A percentile compares a stretch with the other conserved stretches of the same genome.
These are phyloP conservation scores for Gymnocheta viridis DNA, from an alignment of 2,888 invertebrate species.

Conservation along the genomic window DNA sequence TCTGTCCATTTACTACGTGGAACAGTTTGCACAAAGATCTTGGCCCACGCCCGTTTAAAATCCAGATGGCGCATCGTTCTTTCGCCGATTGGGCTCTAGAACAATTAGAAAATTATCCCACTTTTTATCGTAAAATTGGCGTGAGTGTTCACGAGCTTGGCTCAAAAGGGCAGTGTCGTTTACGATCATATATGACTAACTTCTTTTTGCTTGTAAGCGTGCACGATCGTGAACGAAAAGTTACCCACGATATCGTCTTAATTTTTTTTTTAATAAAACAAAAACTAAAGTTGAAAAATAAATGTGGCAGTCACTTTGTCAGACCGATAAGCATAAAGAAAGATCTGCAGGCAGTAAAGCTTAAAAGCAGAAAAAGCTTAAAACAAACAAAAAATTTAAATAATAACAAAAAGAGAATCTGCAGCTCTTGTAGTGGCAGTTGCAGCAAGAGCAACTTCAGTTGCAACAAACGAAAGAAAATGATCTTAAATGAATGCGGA, in stretches of 20 bases:
- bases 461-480: conserved; percentile 78
- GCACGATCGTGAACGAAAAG: not conserved
- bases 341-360: conserved; percentile 43
- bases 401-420: conserved; percentile 71
- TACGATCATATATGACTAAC: too few relatives aligned
- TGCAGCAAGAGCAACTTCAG: conserved; percentile 60
- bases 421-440: conserved; percentile 33
- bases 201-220: too few relatives aligned
- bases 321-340: conserved; percentile 43
- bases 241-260: not conserved
- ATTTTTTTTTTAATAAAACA: not conserved
- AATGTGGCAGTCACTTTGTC: conserved; percentile 61
- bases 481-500: conserved; percentile 82
- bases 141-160: too few relatives aligned
- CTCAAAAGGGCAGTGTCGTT: too few relatives aligned
- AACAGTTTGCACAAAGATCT: too few relatives aligned
- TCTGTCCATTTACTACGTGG: too few relatives aligned
- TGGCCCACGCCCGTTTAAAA: too few relatives aligned
- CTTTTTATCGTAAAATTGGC: too few relatives aligned
- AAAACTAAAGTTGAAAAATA: conserved; percentile 47
- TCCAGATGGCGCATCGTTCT: too few relatives aligned
- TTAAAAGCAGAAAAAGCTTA: conserved; percentile 19
- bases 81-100: too few relatives aligned
- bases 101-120: too few relatives aligned
- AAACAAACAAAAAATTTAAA: not conserved